Evolutionary conservation across 2,888 invertebrate genomes (phyloP).

Genomic region (Melanchra persicariae): DNA sequence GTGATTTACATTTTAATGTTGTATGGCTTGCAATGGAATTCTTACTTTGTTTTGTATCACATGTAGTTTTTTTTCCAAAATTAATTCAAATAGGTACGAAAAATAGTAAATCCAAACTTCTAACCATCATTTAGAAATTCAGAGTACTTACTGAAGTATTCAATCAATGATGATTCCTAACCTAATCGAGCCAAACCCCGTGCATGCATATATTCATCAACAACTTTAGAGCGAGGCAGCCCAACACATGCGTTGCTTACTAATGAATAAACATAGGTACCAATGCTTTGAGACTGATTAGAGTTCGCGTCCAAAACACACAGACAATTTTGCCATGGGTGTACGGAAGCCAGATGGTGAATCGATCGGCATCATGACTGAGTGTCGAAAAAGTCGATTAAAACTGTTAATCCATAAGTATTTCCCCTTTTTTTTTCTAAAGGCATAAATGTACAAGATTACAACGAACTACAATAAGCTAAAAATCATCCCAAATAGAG

Average conservation of each 20-base stretch:
- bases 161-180: conserved; percentile 36
- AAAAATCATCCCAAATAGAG: no score
- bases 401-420: no score
- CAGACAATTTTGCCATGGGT: neutral
- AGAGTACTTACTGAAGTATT: conserved; percentile 15
- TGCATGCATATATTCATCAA: conserved; percentile 62
- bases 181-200: conserved; percentile 30
- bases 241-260: conserved; percentile 47
- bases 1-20: no score
- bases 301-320: conserved; percentile 14
- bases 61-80: no score
- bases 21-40: neutral
- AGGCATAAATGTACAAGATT: no score
- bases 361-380: neutral
- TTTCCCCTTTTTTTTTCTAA: no score
- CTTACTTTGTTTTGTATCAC: neutral
- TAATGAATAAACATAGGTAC: conserved; percentile 62
- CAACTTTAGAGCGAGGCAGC: conserved; percentile 48
- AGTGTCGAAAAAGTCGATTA: no score
- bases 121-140: conserved; percentile 4
- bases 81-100: no score
- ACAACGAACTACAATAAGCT: no score
- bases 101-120: neutral
- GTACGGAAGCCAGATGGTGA: neutral
- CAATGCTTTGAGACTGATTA: conserved; percentile 54